Conservation (phyloP, 2,797 vertebrate genomes). For the Oreonectes daqikongensis region DNA sequence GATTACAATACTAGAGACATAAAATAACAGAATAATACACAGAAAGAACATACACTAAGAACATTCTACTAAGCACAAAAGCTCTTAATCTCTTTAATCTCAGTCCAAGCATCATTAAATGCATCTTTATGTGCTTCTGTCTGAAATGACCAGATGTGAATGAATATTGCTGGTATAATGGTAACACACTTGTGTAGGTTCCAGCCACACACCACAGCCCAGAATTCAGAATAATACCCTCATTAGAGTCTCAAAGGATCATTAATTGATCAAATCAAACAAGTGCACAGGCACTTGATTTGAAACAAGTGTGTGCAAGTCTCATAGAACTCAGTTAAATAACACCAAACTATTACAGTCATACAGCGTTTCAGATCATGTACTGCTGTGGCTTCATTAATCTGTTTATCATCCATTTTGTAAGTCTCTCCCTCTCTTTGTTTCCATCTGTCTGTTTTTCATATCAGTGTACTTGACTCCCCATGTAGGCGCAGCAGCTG, state of each 20-base stretch:
- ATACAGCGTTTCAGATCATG: slow-evolving; percentile 19
- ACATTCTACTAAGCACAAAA: too few relatives aligned
- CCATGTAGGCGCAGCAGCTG: not conserved
- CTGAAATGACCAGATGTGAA: slow-evolving; percentile 10
- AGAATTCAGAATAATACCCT: slow-evolving; percentile 14
- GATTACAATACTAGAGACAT: too few relatives aligned
- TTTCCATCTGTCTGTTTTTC: not conserved
- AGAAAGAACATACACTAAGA: too few relatives aligned
- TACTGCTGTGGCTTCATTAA: not conserved
- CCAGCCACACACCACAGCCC: not conserved
- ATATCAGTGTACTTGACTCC: not conserved
- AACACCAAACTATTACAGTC: not conserved
- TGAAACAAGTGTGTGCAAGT: slow-evolving; percentile 22
- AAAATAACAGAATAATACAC: too few relatives aligned
- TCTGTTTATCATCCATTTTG: slow-evolving; percentile 12
- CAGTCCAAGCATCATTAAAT: not conserved
- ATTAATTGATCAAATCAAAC: slow-evolving; percentile 34
- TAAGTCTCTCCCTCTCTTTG: not conserved
- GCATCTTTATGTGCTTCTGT: not conserved
- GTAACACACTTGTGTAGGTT: slow-evolving; percentile 6
- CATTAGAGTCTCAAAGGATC: slow-evolving; percentile 11
- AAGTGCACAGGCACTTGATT: not conserved
- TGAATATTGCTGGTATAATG: slow-evolving; percentile 5
- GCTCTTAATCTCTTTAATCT: slow-evolving; percentile 5
- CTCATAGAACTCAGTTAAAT: slow-evolving; percentile 5